These are phyloP conservation scores for Drosophila malerkotliana DNA, from an alignment of 1,140 invertebrate species.

Conservation along the genomic window DNA sequence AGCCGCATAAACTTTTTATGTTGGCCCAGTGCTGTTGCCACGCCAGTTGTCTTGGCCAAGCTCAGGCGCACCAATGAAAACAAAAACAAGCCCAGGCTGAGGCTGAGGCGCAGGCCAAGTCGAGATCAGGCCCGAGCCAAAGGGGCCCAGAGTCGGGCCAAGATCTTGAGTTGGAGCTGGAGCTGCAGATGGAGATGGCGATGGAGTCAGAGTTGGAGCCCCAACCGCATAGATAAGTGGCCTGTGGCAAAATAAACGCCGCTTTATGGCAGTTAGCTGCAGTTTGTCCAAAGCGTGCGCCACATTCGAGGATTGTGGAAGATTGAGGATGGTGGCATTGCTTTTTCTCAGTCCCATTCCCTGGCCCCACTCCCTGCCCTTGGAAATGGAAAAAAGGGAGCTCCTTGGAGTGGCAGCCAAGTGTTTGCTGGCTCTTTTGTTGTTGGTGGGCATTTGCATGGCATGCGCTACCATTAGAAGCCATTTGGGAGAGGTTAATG, in stretches of 20 bases:
- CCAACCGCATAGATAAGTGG: constrained; percentile 77
- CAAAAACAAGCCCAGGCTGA: constrained; percentile 59
- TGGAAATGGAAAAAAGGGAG: constrained; percentile 50
- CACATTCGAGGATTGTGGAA: constrained; percentile 40
- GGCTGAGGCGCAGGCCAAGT: constrained; percentile 21
- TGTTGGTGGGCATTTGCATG: constrained; percentile 75
- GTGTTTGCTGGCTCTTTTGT: constrained; percentile 53
- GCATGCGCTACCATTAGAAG: constrained; percentile 79
- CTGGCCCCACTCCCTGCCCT: background rate
- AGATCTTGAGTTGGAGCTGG: background rate
- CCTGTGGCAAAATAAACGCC: constrained; percentile 82
- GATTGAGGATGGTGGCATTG: constrained; percentile 23
- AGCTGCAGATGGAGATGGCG: constrained; percentile 20
- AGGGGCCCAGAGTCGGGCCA: constrained; percentile 19
- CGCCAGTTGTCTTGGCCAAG: constrained; percentile 20
- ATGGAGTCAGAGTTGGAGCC: constrained; percentile 17
- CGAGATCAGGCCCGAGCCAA: constrained; percentile 44
- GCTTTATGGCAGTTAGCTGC: constrained; percentile 80
- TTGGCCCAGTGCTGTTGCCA: background rate
- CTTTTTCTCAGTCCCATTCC: background rate
- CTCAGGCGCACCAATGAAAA: constrained; percentile 70
- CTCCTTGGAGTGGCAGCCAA: constrained; percentile 60
- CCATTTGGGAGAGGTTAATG: constrained; percentile 71
- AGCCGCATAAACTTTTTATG: constrained; percentile 23
- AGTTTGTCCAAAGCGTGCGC: constrained; percentile 73